Percentiles rank a stretch among this genome's conserved stretches.
Evolutionary conservation across 2,797 vertebrate species (phyloP).

Genomic region (Tapera naevia): DNA sequence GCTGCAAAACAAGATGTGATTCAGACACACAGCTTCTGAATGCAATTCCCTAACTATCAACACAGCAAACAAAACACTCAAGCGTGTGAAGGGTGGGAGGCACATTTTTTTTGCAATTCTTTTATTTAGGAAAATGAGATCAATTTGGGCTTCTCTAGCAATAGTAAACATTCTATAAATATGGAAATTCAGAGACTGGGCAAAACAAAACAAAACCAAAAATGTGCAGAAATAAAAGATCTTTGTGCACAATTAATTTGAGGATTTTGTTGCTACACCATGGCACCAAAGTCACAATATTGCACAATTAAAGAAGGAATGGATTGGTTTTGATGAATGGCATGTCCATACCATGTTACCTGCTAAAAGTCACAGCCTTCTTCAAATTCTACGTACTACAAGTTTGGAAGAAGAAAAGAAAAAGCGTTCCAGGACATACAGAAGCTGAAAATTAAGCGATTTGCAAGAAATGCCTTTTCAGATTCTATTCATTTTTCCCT

Average conservation of each 20-base stretch:
- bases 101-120: background rate
- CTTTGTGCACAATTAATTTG: background rate
- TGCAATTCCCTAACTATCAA: background rate
- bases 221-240: background rate
- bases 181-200: background rate
- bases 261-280: background rate
- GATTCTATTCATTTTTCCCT: background rate
- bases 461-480: background rate
- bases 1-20: background rate
- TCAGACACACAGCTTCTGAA: background rate
- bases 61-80: background rate
- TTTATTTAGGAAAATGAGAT: background rate
- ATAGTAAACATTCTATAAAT: slow-evolving; percentile 3
- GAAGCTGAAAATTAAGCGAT: background rate
- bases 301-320: background rate
- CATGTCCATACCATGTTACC: background rate
- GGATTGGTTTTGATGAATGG: background rate
- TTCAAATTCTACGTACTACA: background rate
- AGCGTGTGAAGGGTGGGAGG: background rate
- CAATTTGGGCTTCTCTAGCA: background rate
- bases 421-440: background rate
- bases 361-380: background rate
- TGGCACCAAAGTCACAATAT: background rate
- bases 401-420: background rate
- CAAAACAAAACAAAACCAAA: background rate